These are phyloP conservation scores for Pseudorhiza aurosa DNA, from an alignment of 30 jellyfish, hydroid and myxozoan genomes.

Conservation along the genomic window DNA sequence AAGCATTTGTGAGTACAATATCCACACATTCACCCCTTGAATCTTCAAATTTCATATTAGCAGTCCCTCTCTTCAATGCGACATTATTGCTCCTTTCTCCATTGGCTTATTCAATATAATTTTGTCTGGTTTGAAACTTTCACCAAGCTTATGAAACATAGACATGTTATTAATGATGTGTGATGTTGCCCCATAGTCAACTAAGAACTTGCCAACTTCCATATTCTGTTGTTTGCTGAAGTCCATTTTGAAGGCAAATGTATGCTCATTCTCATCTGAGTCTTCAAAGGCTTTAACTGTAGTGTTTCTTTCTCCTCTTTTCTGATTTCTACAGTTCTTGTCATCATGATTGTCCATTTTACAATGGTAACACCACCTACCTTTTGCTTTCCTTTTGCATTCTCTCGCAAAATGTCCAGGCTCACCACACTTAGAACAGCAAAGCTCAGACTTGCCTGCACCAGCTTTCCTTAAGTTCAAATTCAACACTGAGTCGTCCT, in stretches of 20 bases:
- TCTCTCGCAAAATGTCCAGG: neutral
- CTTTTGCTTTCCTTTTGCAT: neutral
- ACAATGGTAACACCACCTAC: constrained; percentile 28
- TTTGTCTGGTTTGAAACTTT: constrained; percentile 25
- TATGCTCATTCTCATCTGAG: constrained; percentile 12
- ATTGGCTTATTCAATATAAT: constrained; percentile 72
- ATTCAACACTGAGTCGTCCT: constrained; percentile 47
- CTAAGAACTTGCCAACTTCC: constrained; percentile 11
- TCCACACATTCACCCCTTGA: no score
- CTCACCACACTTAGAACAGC: neutral
- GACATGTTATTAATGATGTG: constrained; percentile 26
- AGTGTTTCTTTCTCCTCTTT: neutral
- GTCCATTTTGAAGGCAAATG: neutral
- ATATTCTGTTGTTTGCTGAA: constrained; percentile 2
- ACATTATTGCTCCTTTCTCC: constrained; percentile 57
- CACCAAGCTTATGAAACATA: constrained; percentile 29
- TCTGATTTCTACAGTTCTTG: neutral
- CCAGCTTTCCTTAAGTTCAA: neutral
- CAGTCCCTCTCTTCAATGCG: no score
- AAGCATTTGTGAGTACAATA: no score
- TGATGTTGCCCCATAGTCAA: constrained; percentile 70
- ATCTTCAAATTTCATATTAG: no score
- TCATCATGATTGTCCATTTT: neutral
- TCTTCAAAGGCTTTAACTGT: neutral
- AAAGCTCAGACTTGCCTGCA: neutral